These are phyloP conservation scores for Hydropsyche tenuis DNA, from an alignment of 1,140 invertebrate species.

Conservation along the genomic window DNA sequence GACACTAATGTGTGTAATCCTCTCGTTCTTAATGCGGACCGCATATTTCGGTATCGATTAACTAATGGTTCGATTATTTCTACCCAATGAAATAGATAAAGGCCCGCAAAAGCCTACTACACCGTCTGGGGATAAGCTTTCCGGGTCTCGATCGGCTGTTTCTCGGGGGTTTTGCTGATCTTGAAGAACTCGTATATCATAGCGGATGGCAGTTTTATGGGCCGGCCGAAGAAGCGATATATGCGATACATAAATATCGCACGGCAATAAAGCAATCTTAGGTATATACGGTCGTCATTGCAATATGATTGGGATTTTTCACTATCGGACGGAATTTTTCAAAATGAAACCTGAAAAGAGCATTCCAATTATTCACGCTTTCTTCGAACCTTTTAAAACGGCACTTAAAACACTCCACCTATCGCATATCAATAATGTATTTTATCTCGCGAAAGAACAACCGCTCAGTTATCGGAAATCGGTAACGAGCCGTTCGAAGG, in stretches of 20 bases:
- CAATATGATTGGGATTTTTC: too few relatives aligned
- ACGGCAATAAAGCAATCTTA: too few relatives aligned
- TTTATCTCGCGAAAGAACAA: too few relatives aligned
- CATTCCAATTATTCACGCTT: too few relatives aligned
- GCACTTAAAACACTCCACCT: too few relatives aligned
- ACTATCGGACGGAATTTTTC: too few relatives aligned
- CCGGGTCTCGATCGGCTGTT: neutral
- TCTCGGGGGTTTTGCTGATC: slow-evolving; percentile 24
- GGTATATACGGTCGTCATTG: too few relatives aligned
- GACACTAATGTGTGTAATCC: too few relatives aligned
- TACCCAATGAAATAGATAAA: neutral
- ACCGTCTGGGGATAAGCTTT: neutral
- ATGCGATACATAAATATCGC: slow-evolving; percentile 2
- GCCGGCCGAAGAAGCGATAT: slow-evolving; percentile 6
- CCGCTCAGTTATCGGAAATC: slow-evolving; percentile 13
- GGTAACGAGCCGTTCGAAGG: neutral
- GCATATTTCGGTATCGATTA: neutral
- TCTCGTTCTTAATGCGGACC: too few relatives aligned
- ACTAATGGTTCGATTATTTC: slow-evolving; percentile 26
- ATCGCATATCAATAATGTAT: too few relatives aligned
- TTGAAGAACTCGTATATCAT: slow-evolving; percentile 25
- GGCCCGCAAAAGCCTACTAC: neutral
- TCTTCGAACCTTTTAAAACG: too few relatives aligned
- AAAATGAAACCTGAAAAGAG: too few relatives aligned
- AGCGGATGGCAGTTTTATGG: slow-evolving; percentile 15